Base-by-base conservation (phyloP, 2,113 vertebrate species). In the Ammodytes dubius region DNA sequence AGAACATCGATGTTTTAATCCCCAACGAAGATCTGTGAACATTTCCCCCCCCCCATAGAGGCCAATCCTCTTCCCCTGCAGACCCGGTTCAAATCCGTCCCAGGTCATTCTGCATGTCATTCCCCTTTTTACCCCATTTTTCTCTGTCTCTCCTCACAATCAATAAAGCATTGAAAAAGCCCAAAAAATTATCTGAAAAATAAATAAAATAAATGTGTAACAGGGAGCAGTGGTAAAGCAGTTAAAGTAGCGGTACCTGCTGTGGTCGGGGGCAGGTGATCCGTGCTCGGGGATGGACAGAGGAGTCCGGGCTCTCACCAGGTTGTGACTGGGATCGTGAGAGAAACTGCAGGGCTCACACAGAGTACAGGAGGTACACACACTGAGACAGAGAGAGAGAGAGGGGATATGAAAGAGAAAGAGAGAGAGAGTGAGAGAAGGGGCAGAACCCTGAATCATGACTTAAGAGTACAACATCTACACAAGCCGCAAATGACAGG, bases 261-360 rank as follows among this genome's bases (percentile, higher is more conserved):
- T 95, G 91, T 95, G 94, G 77, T 96, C 95, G 0, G 95, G 95
- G 14, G 93, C 95, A 0, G 93, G 94, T 1, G 94, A 93, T 40
- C 93, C 93, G 4, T 94, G 94, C 54, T 95, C 95, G 0, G 94
- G 95, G 82, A 95, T 95, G 80, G 95, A 96, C 40, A 89, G 96
- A 77, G 97, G 97, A 4, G 96, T 97, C 79, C 97, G 87, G 63
- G 98, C 93, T 84, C 98, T 97, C n/a, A 99, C 70, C 79, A 99
- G 83, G 47, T 97, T 88, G 2, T 99, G 98, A 82, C 96, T 97
- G 35, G 96, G 94, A 57, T 98, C 96, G 0, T 99, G 98, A 0
- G 94, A 91, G 0, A 97, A 98, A 0, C 94, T 93, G 66, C 97
- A 97, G 2, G 95, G 95, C 90, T 99, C 98, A 88, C 98, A 99